phyloP scores from a whole-genome alignment of 2,797 vertebrate species.

The Gymnothorax reevesii region DNA sequence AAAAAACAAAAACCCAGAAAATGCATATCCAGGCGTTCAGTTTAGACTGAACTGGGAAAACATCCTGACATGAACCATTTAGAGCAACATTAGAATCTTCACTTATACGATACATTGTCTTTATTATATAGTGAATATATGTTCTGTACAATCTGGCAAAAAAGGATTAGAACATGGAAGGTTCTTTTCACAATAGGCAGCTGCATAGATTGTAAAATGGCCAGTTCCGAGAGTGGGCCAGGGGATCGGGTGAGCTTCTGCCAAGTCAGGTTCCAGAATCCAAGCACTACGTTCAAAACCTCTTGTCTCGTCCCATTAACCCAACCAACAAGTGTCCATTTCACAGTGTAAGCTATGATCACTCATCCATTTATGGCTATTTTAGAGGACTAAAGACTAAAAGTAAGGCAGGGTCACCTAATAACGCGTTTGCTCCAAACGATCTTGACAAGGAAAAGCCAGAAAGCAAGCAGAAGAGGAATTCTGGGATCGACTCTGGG shows the following conservation, averaged over 20 bases:
- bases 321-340: constrained; percentile 29
- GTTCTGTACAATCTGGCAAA: constrained; percentile 29
- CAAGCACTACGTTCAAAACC: background rate
- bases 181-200: constrained; percentile 27
- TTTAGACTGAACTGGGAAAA: background rate
- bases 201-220: constrained; percentile 36
- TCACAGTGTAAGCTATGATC: constrained; percentile 35
- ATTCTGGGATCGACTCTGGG: constrained; percentile 22
- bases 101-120: constrained; percentile 3
- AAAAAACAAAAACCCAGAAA: background rate
- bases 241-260: constrained; percentile 3
- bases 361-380: constrained; percentile 30
- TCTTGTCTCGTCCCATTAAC: constrained; percentile 20
- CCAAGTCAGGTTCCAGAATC: background rate
- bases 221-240: constrained; percentile 3
- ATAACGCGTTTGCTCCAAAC: background rate
- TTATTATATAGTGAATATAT: background rate
- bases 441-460: background rate
- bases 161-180: constrained; percentile 24
- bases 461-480: constrained; percentile 15
- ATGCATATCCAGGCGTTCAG: background rate
- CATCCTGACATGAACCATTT: constrained; percentile 5
- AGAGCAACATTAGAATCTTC: constrained; percentile 1
- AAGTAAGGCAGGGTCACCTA: constrained; percentile 25
- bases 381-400: constrained; percentile 25